Evolutionary conservation across 1,140 invertebrate species (phyloP).

Genomic region (Augochlora pura): DNA sequence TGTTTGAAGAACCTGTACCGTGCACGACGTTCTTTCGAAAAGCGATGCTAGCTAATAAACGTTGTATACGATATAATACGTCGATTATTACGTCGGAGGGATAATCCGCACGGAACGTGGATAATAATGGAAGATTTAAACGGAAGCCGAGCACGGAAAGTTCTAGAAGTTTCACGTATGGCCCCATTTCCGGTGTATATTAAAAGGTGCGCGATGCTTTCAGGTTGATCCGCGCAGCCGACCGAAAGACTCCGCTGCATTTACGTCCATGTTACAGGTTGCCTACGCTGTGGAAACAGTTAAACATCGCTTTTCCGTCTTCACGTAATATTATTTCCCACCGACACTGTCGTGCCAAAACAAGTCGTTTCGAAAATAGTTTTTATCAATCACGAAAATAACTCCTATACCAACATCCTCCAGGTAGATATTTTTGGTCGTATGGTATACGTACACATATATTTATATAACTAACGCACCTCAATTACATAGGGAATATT

Average conservation of each 20-base stretch:
- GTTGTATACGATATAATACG: neutral
- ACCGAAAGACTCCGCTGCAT: constrained; percentile 42
- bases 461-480: too few relatives aligned
- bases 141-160: constrained; percentile 52
- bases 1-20: constrained; percentile 31
- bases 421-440: neutral
- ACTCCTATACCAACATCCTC: neutral
- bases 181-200: constrained; percentile 70
- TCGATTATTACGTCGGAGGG: neutral
- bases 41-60: neutral
- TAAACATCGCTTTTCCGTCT: constrained; percentile 22
- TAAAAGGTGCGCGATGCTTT: constrained; percentile 66
- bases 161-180: constrained; percentile 73
- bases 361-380: neutral
- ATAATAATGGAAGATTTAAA: neutral
- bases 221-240: constrained; percentile 49
- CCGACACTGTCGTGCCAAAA: neutral
- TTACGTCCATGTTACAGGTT: constrained; percentile 69
- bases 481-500: neutral
- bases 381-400: neutral
- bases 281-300: constrained; percentile 37
- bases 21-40: neutral
- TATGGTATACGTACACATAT: too few relatives aligned
- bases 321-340: neutral
- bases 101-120: neutral